phyloP scores from a whole-genome alignment of 2,888 invertebrate genomes.

The Nymphalis polychloros region DNA sequence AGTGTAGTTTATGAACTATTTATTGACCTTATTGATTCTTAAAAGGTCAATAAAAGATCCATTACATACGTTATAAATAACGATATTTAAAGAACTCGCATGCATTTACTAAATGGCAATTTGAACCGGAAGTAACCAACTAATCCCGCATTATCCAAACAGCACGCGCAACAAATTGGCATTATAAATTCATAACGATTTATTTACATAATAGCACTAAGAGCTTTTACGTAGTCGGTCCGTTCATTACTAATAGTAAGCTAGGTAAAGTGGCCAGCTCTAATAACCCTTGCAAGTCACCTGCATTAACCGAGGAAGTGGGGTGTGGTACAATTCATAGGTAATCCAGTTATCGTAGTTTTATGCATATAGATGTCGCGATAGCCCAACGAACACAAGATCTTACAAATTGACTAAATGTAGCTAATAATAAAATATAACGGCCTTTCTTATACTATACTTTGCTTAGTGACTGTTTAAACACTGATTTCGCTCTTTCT shows the following conservation, averaged over 20 bases:
- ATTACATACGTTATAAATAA: no score
- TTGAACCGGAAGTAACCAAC: not conserved
- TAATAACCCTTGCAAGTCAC: conserved; percentile 67
- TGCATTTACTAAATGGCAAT: not conserved
- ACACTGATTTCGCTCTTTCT: no score
- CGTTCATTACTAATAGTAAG: conserved; percentile 40
- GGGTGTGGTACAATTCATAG: conserved; percentile 44
- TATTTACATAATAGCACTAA: conserved; percentile 41
- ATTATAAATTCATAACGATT: conserved; percentile 27
- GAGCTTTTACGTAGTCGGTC: conserved; percentile 29
- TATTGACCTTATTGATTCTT: not conserved
- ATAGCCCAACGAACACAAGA: no score
- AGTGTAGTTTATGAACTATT: no score
- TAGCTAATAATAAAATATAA: no score
- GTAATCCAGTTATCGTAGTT: not conserved
- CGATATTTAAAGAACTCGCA: not conserved
- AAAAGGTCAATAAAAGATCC: not conserved
- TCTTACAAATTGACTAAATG: no score
- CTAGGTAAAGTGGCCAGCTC: conserved; percentile 40
- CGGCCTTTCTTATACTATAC: no score
- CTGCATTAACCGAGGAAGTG: conserved; percentile 58
- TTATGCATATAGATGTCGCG: no score
- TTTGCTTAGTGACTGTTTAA: no score
- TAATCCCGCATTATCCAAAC: not conserved
- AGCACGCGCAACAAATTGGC: conserved; percentile 7